These are phyloP conservation scores for Phaonia tiefii DNA, from an alignment of 2,888 invertebrate species.

Conservation along the genomic window DNA sequence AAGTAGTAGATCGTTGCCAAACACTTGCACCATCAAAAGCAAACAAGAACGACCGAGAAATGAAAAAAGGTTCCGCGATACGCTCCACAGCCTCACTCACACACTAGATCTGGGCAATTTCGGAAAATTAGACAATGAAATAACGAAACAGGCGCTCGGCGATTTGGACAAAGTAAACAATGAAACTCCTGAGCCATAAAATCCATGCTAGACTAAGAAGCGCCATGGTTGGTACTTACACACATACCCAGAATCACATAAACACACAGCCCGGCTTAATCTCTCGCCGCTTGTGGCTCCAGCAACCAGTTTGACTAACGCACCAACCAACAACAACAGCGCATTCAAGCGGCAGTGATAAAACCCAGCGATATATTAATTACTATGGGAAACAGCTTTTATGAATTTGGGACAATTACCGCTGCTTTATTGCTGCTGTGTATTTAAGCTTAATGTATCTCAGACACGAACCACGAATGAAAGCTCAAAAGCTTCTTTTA, in stretches of 20 bases:
- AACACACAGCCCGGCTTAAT: constrained; percentile 28
- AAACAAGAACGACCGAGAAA: not conserved
- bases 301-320: not conserved
- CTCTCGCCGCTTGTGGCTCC: not conserved
- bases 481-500: not conserved
- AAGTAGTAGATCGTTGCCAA: constrained; percentile 22
- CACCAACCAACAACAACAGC: not conserved
- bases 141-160: constrained; percentile 54
- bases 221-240: constrained; percentile 62
- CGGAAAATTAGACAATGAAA: constrained; percentile 25
- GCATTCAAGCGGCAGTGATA: not conserved
- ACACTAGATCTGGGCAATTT: not conserved
- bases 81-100: no score
- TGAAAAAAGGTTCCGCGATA: constrained; percentile 55
- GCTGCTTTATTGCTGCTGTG: no score
- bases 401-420: no score
- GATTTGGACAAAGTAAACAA: constrained; percentile 62
- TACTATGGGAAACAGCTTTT: no score
- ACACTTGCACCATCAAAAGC: constrained; percentile 60
- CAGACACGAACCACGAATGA: constrained; percentile 4
- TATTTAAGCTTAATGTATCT: not conserved
- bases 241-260: constrained; percentile 44
- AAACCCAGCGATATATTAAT: no score
- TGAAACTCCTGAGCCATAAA: constrained; percentile 54
- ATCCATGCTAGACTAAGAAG: constrained; percentile 66